Base-by-base conservation (phyloP, 2,797 vertebrate genomes). In the Pangasius krempfi region DNA sequence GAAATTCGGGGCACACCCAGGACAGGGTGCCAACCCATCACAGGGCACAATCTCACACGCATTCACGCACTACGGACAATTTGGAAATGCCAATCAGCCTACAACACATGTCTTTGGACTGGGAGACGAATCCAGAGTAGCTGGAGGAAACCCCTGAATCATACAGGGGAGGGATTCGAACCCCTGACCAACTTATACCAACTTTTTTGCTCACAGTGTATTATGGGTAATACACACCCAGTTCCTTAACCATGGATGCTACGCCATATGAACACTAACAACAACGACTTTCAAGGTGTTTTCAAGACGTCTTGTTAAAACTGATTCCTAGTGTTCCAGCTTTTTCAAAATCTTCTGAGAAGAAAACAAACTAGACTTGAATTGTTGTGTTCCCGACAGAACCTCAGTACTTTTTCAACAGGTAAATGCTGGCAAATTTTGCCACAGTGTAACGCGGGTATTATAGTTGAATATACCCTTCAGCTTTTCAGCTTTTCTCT, bases 371-470 rank as follows among this genome's bases (percentile, higher is more conserved):
- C 18, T 52, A 68, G 60, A 16, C 44, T 18, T 30, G 64, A 50
- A 33, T 52, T 52, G 27, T 25, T 12, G 44, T 13, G 7, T 37
- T 52, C n/a, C 7, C 27, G n/a, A 37, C 70, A 75, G 70, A 88
- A 33, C 68, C 66, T 47, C 4, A 3, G 27, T 40, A 9, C 30
- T 89, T 84, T 88, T 85, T 56, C 27, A 68, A 10, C 75, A 56
- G 14, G 79, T 44, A 47, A n/a, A 68, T 33, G 25, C 56, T 52
- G 85, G 85, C 56, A 54, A 52, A 66, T 90, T 86, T 79, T 66
- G 90, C 90, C 87, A 56, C 85, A 60, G 73, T 62, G 73, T 85
- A 90, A 79, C 18, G 22, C 80, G 25, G 86, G 76, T 84, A 87
- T 80, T 81, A 50, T 76, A 83, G 82, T 86, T 80, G 60, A 47